These are phyloP conservation scores for Cliona cf. orientalis DNA, from an alignment of 37 sponge, comb jelly and placozoan species.

Conservation along the genomic window DNA sequence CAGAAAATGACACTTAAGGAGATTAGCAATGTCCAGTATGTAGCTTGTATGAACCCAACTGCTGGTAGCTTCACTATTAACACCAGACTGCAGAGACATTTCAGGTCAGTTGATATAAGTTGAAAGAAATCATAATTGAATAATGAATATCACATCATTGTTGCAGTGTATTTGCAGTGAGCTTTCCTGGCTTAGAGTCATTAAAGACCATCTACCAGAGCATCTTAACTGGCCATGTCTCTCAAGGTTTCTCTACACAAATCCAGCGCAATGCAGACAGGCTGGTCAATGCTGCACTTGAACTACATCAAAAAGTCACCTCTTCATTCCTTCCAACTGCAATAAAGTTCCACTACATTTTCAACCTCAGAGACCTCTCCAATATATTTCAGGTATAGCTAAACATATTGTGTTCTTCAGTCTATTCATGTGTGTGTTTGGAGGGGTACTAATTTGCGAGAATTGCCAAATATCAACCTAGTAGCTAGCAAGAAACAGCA, in stretches of 20 bases:
- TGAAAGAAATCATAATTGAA: no score
- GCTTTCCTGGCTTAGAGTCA: constrained; percentile 80
- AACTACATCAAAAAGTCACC: constrained; percentile 87
- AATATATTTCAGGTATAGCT: constrained; percentile 98
- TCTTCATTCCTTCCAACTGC: constrained; percentile 97
- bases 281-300: constrained; percentile 80
- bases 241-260: constrained; percentile 63
- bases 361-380: constrained; percentile 97
- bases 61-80: constrained; percentile 99
- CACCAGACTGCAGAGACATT: constrained; percentile 95
- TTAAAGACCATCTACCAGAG: constrained; percentile 86
- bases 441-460: no score
- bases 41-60: constrained; percentile 99
- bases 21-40: constrained; percentile 93
- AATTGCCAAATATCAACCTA: no score
- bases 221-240: constrained; percentile 89
- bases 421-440: no score
- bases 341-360: constrained; percentile 99
- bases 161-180: constrained; percentile 90
- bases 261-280: constrained; percentile 78
- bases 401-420: no score
- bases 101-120: constrained; percentile 62
- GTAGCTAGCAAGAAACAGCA: no score
- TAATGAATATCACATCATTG: no score
- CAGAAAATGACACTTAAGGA: constrained; percentile 94